Percentiles rank a stretch among this genome's conserved stretches.
Conservation (phyloP, 2,797 vertebrate species). For the Clarias fuscus region DNA sequence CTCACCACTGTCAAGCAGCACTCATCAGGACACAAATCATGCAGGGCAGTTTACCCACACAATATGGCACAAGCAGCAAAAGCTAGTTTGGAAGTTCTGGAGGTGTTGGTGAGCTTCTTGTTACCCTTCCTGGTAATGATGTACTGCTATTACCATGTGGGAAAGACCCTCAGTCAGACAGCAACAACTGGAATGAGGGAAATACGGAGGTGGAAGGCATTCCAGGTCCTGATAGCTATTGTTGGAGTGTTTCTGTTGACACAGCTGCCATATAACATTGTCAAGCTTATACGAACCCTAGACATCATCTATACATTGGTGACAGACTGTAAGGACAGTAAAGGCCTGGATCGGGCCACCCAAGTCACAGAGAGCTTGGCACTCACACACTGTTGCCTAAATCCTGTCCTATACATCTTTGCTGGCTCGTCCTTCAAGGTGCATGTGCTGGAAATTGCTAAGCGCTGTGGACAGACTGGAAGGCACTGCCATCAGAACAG, state of each 20-base stretch:
- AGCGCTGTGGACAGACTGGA: conserved; percentile 66
- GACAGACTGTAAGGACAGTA: conserved; percentile 79
- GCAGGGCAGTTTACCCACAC: conserved; percentile 76
- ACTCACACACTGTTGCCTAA: conserved; percentile 87
- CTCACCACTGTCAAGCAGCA: conserved; percentile 75
- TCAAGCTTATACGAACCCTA: conserved; percentile 82
- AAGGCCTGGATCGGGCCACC: conserved; percentile 78
- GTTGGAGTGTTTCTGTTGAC: conserved; percentile 84
- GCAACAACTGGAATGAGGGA: conserved; percentile 69
- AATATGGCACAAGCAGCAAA: conserved; percentile 72
- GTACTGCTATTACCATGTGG: conserved; percentile 80
- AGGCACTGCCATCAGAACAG: conserved; percentile 50
- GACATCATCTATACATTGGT: conserved; percentile 81
- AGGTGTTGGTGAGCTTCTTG: conserved; percentile 84
- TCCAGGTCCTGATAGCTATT: conserved; percentile 81
- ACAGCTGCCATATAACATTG: conserved; percentile 87
- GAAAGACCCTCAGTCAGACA: conserved; percentile 69
- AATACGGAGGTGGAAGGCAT: conserved; percentile 72
- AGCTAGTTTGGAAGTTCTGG: conserved; percentile 79
- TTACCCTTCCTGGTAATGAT: conserved; percentile 86
- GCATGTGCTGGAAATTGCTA: conserved; percentile 78
- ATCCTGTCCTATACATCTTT: conserved; percentile 86
- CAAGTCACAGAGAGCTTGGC: conserved; percentile 87
- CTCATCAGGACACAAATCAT: conserved; percentile 66
- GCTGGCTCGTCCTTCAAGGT: conserved; percentile 85